A percentile compares a stretch with the other conserved stretches of the same genome.
Conservation (phyloP, 2,797 vertebrate genomes). For the Sebastes hubbsi region DNA sequence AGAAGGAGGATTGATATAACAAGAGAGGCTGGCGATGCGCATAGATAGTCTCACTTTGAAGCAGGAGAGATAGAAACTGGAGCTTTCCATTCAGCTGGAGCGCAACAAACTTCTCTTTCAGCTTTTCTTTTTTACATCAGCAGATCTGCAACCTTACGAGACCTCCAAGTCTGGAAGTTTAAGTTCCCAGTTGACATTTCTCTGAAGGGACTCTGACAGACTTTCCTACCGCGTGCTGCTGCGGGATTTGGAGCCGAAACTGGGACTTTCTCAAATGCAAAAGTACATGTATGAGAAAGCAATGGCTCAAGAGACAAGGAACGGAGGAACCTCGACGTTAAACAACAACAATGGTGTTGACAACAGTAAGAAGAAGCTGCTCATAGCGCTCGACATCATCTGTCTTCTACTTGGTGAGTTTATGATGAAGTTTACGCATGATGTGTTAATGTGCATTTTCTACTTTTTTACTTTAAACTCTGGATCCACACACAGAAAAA, state of each 20-base stretch:
- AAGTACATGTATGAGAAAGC: slow-evolving; percentile 98
- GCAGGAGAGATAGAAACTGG: slow-evolving; percentile 29
- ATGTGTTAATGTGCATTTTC: too few relatives aligned
- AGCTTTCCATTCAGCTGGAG: slow-evolving; percentile 64
- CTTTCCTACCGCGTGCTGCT: slow-evolving; percentile 46
- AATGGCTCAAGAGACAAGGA: slow-evolving; percentile 94
- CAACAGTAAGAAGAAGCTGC: slow-evolving; percentile 89
- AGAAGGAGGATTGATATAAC: slow-evolving; percentile 87
- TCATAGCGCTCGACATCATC: slow-evolving; percentile 93
- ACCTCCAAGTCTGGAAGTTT: slow-evolving; percentile 44
- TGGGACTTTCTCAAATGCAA: slow-evolving; percentile 85
- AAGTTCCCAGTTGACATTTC: slow-evolving; percentile 52
- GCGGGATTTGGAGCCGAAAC: slow-evolving; percentile 62
- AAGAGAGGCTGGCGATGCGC: slow-evolving; percentile 75
- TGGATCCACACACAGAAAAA: background rate
- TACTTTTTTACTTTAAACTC: background rate
- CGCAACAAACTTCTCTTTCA: slow-evolving; percentile 31
- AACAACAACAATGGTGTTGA: slow-evolving; percentile 89
- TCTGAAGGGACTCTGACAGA: slow-evolving; percentile 39
- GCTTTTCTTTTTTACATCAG: background rate
- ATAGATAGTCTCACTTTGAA: slow-evolving; percentile 63
- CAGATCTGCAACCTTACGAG: slow-evolving; percentile 32
- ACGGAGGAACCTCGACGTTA: slow-evolving; percentile 92
- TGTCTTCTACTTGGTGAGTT: slow-evolving; percentile 95
- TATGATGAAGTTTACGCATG: background rate